Evolutionary conservation across 2,888 invertebrate genomes (phyloP), one percentile per base, ranked within the genome.

Genomic region (Drosophila acutilabella): DNA sequence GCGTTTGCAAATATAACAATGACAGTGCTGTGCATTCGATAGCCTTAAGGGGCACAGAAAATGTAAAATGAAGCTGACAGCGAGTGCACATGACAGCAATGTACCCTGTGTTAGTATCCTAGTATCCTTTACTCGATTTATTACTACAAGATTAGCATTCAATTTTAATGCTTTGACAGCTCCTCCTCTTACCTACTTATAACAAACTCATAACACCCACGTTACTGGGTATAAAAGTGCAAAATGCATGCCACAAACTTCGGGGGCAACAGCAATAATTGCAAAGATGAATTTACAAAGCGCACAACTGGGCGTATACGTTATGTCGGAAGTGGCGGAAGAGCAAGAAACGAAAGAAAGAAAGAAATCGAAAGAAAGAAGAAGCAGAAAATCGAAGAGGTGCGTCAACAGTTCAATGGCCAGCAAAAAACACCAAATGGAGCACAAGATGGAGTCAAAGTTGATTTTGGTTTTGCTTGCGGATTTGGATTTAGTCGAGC

Each of bases 341-440:
- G 65, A 64, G 48, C 57, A 69, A 41, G 42, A 57, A 65, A n/a
- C n/a, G n/a, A n/a, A n/a, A n/a, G n/a, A n/a, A n/a, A n/a, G 57
- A 42, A 26, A 52, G 18, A 20, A 53, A 20, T 4, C 11, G 11
- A 13, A 36, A 36, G 36, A 36, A 36, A 36, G 36, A 2, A 36
- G 36, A 36, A 36, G 36, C 13, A 36, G 36, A 11, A 18, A 66
- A 86, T 88, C 84, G 87, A 87, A 75, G 62, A 73, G 80, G 72
- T 81, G 73, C 66, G 68, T 42, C 64, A 16, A 66, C 84, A 87
- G 89, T 85, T 85, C 85, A 85, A 85, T 85, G 85, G 6, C 48
- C 74, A 75, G 89, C 66, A n/a, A 59, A 45, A 56, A 56, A 41
- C 56, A 41, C 56, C 62, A 74, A 78, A 76, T 76, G 78, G 74